Percentiles rank a stretch among this genome's conserved stretches.
Evolutionary conservation across 2,113 vertebrate genomes (phyloP).

Genomic region (Grammomys dolichurus): DNA sequence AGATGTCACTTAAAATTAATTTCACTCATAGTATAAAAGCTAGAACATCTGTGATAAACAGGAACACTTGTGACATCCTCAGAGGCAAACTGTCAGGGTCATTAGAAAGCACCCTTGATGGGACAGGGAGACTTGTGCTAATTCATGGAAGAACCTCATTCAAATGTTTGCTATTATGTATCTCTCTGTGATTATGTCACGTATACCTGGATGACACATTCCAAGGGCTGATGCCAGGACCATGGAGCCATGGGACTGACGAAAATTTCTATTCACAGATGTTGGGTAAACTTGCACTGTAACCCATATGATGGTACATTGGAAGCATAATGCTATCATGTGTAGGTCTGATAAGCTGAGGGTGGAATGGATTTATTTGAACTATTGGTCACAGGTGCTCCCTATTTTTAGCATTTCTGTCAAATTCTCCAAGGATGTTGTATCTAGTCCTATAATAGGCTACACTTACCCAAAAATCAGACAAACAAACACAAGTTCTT

Average conservation of each 20-base stretch:
- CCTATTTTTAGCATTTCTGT: constrained; percentile 29
- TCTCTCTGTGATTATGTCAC: not conserved
- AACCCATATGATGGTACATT: not conserved
- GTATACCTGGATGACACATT: not conserved
- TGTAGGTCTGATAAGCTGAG: constrained; percentile 14
- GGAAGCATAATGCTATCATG: not conserved
- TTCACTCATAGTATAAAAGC: constrained; percentile 45
- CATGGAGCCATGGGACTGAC: not conserved
- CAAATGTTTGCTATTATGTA: not conserved
- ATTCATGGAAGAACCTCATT: rapidly evolving
- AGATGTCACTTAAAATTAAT: constrained; percentile 64
- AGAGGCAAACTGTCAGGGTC: not conserved
- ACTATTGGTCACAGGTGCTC: constrained; percentile 34
- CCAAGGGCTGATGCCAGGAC: not conserved
- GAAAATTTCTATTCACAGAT: not conserved
- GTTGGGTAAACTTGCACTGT: not conserved
- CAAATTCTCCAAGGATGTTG: constrained; percentile 30
- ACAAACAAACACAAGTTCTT: constrained; percentile 33
- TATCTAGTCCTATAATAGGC: constrained; percentile 55
- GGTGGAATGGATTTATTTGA: not conserved
- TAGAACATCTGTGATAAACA: constrained; percentile 72
- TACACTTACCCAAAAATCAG: constrained; percentile 11
- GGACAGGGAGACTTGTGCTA: not conserved
- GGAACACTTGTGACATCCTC: not conserved
- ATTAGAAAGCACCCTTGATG: not conserved